These are phyloP conservation scores for Seira ritae DNA, from an alignment of 2,888 invertebrate genomes.

Conservation along the genomic window DNA sequence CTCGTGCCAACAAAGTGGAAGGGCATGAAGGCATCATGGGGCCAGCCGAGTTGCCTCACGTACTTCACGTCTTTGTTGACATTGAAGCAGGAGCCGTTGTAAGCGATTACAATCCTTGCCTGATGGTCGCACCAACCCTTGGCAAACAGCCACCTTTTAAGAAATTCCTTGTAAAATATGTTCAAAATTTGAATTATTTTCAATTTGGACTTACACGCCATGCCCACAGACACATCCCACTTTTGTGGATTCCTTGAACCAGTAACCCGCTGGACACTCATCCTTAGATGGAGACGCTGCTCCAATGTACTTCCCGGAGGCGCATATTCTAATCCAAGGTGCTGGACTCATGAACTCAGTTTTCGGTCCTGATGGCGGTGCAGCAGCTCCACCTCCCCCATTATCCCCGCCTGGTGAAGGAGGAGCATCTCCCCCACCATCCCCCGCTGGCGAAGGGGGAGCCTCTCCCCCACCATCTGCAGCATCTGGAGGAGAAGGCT, in stretches of 20 bases:
- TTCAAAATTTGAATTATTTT: neutral
- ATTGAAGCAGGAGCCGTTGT: constrained; percentile 54
- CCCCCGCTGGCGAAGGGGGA: too few relatives aligned
- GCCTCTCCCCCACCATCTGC: too few relatives aligned
- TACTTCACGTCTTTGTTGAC: constrained; percentile 61
- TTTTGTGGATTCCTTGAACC: constrained; percentile 57
- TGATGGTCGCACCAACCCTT: constrained; percentile 64
- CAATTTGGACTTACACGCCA: constrained; percentile 61
- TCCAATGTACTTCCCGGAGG: constrained; percentile 35
- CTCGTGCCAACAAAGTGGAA: constrained; percentile 55
- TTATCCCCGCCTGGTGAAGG: too few relatives aligned
- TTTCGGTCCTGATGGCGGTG: neutral
- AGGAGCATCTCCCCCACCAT: too few relatives aligned
- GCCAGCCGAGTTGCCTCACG: constrained; percentile 45
- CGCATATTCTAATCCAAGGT: constrained; percentile 61
- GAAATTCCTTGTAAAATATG: neutral
- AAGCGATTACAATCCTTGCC: constrained; percentile 52
- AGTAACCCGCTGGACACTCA: constrained; percentile 61
- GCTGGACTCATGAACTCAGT: constrained; percentile 42
- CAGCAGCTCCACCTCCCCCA: too few relatives aligned
- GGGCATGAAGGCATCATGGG: constrained; percentile 44
- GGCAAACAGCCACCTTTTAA: constrained; percentile 62
- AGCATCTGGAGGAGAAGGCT: too few relatives aligned
- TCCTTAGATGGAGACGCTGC: constrained; percentile 30
- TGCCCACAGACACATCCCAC: constrained; percentile 66